Conservation (phyloP, 2,888 invertebrate genomes). For the Eristalis arbustorum region DNA sequence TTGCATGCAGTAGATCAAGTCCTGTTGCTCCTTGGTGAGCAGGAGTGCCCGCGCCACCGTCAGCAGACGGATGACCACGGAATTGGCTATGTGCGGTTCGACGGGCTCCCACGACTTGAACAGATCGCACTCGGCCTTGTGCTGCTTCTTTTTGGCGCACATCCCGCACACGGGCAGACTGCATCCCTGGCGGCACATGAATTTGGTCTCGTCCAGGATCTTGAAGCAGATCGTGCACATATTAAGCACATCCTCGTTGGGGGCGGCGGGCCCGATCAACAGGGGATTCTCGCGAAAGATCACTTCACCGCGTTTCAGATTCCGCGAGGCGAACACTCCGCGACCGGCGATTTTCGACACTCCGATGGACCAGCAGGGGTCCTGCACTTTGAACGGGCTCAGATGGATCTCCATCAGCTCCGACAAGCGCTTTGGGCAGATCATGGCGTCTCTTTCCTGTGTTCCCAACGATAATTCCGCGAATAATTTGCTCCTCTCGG, state of each 20-base stretch:
- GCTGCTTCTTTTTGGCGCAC: conserved; percentile 84
- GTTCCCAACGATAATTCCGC: not conserved
- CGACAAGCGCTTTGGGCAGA: conserved; percentile 77
- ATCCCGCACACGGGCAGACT: conserved; percentile 85
- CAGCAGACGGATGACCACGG: conserved; percentile 76
- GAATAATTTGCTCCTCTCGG: not conserved
- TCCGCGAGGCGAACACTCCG: conserved; percentile 85
- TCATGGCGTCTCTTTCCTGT: conserved; percentile 73
- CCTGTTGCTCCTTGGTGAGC: conserved; percentile 77
- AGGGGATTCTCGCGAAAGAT: conserved; percentile 88
- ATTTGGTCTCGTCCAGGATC: conserved; percentile 79
- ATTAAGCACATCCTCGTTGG: conserved; percentile 81
- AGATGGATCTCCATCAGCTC: conserved; percentile 76
- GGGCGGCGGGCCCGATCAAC: conserved; percentile 85
- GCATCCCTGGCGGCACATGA: conserved; percentile 84
- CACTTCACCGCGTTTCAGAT: conserved; percentile 85
- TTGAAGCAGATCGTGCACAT: conserved; percentile 86
- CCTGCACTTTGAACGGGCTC: conserved; percentile 77
- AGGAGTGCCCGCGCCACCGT: conserved; percentile 77
- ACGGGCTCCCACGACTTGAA: conserved; percentile 83
- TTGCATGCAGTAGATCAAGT: conserved; percentile 78
- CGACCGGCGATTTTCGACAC: conserved; percentile 85
- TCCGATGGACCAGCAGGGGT: conserved; percentile 83
- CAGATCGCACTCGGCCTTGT: conserved; percentile 84
- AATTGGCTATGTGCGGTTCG: conserved; percentile 79